Conservation (phyloP, 2,797 vertebrate species). For the Emydoidea blandingii region DNA sequence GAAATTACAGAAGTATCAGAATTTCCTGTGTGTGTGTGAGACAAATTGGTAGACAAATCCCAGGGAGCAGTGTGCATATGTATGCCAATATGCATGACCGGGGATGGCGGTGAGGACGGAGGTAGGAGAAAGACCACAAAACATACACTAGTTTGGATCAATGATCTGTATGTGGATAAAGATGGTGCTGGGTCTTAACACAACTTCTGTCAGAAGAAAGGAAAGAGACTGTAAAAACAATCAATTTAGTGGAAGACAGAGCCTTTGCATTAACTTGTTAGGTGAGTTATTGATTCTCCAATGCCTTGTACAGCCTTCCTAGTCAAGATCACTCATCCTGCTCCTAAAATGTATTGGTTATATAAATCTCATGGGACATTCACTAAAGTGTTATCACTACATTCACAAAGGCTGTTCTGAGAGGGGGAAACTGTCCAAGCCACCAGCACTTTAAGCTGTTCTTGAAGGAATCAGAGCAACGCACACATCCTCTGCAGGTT, state of each 20-base stretch:
- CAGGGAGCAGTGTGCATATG: fast-evolving
- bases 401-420: not conserved
- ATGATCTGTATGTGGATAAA: fast-evolving
- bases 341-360: not conserved
- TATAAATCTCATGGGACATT: not conserved
- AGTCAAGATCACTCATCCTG: not conserved
- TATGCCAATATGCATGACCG: not conserved
- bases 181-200: not conserved
- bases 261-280: not conserved
- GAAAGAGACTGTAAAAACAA: not conserved
- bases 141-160: not conserved
- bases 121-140: not conserved
- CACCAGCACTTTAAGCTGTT: fast-evolving
- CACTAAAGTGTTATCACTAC: not conserved
- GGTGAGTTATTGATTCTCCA: conserved; percentile 29
- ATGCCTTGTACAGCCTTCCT: not conserved
- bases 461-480: not conserved
- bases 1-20: not conserved
- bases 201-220: fast-evolving
- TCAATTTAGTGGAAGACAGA: not conserved
- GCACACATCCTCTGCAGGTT: fast-evolving
- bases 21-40: not conserved
- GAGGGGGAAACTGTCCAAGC: not conserved
- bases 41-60: not conserved
- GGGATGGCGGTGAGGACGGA: not conserved